Base-by-base conservation (phyloP, 2,113 vertebrate genomes). In the Asarcornis scutulata region DNA sequence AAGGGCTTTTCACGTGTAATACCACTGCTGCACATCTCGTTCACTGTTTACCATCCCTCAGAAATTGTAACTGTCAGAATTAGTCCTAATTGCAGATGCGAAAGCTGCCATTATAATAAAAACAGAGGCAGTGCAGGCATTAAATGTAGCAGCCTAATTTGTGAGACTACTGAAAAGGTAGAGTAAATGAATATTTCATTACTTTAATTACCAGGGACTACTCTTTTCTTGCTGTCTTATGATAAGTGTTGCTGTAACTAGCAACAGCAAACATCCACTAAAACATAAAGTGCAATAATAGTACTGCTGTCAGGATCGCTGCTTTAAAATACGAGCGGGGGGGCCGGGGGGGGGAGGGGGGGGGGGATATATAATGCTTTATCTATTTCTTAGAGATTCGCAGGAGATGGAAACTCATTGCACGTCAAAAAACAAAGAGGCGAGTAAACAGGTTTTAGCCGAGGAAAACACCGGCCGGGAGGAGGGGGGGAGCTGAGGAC, bases 111-210 rank as follows among this genome's bases (percentile, higher is more conserved):
- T 99, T 98, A 99, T 98, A 99, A 99, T 99, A 99, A 99, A 99
- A 99, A 98, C 98, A 98, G 98, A 99, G 98, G 98, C 98, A 98
- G 98, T 98, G 98, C 97, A 98, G 99, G 98, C 99, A 98, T 99
- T 99, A 99, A 99, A 98, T 98, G 98, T 98, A 98, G 98, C 99
- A 98, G 98, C 98, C 99, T 99, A 99, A 99, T 99, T 99, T 99
- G 99, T 98, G 98, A 97, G 98, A 98, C 99, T 98, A 99, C 98
- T 99, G 98, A 98, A 99, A 99, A 99, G 99, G 99, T 99, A 99
- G 98, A 99, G 98, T 98, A 99, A 99, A 99, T 99, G 98, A 99
- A 99, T 99, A 99, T 99, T 99, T 99, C 99, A 99, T 99, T 99
- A 99, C 98, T 99, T 99, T 99, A 99, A 99, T 99, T 99, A 99